These are phyloP conservation scores for Apamea anceps DNA, from an alignment of 2,888 invertebrate species.

Conservation along the genomic window DNA sequence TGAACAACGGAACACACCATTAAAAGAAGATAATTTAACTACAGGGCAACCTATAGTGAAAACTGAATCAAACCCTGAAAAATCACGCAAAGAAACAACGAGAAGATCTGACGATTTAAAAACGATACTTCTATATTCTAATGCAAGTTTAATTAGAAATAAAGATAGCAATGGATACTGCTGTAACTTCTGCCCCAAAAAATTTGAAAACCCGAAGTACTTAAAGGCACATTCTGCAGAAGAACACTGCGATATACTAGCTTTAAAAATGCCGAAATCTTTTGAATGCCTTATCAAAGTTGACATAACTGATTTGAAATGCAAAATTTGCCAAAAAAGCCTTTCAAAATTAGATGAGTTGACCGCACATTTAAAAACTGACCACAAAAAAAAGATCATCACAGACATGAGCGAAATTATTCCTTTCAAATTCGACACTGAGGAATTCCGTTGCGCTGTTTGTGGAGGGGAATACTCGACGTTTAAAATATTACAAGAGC, in stretches of 20 bases:
- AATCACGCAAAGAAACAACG: conserved; percentile 42
- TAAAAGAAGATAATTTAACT: conserved; percentile 50
- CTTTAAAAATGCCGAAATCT: conserved; percentile 63
- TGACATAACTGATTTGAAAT: conserved; percentile 72
- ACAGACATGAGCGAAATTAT: conserved; percentile 66
- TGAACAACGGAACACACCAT: conserved; percentile 56
- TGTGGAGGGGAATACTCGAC: conserved; percentile 66
- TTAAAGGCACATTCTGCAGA: conserved; percentile 70
- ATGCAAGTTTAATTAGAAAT: conserved; percentile 68
- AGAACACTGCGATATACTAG: conserved; percentile 64
- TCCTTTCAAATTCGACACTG: conserved; percentile 70
- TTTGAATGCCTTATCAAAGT: conserved; percentile 69
- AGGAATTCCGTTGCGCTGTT: conserved; percentile 56
- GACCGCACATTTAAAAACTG: conserved; percentile 49
- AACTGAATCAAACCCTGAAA: conserved; percentile 13
- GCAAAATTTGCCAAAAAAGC: conserved; percentile 65
- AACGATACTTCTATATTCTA: conserved; percentile 67
- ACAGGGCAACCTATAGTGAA: conserved; percentile 6
- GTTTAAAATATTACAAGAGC: conserved; percentile 70
- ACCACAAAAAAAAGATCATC: conserved; percentile 50
- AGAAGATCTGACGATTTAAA: conserved; percentile 56
- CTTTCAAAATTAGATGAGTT: conserved; percentile 49
- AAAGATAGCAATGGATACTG: conserved; percentile 65
- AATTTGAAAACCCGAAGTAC: conserved; percentile 65
- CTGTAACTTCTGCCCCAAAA: conserved; percentile 71